phyloP scores from a whole-genome alignment of 2,113 vertebrate genomes.

The Chamaetylas fuelleborni region DNA sequence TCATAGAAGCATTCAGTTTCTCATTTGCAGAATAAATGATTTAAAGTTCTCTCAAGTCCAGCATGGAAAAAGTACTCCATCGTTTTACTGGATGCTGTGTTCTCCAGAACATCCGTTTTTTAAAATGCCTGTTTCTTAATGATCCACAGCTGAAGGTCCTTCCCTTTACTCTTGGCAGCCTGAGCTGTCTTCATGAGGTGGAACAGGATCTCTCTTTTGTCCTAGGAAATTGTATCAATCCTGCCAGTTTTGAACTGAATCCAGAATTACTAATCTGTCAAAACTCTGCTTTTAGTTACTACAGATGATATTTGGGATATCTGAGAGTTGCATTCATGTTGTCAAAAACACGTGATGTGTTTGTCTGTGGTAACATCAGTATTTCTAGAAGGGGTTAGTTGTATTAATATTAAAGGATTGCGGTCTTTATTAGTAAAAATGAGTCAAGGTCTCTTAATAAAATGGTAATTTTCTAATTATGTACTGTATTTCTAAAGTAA shows the following conservation, averaged over 20 bases:
- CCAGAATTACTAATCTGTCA: conserved; percentile 11
- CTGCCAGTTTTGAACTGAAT: conserved; percentile 29
- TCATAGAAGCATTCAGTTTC: background rate
- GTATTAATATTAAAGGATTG: background rate
- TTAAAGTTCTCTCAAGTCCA: background rate
- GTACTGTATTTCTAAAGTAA: background rate
- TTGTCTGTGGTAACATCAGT: background rate
- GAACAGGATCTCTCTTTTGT: background rate
- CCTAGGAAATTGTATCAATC: conserved; percentile 7
- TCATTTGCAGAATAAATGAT: conserved; percentile 17
- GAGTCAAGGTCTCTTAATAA: conserved; percentile 32
- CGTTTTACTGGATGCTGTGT: background rate
- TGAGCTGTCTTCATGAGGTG: background rate
- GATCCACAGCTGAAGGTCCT: conserved; percentile 32
- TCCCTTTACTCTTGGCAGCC: conserved; percentile 24
- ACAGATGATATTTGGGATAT: background rate
- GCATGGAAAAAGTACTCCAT: background rate
- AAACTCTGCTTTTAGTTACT: conserved; percentile 4
- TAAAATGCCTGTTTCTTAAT: background rate
- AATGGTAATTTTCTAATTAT: conserved; percentile 3
- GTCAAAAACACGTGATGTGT: background rate
- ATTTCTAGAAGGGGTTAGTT: background rate
- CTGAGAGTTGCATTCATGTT: background rate
- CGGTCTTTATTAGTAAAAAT: background rate
- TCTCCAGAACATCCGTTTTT: conserved; percentile 6